A percentile compares a stretch with the other conserved stretches of the same genome.
Conservation (phyloP, 2,888 invertebrate genomes). For the Pheosia gnoma region DNA sequence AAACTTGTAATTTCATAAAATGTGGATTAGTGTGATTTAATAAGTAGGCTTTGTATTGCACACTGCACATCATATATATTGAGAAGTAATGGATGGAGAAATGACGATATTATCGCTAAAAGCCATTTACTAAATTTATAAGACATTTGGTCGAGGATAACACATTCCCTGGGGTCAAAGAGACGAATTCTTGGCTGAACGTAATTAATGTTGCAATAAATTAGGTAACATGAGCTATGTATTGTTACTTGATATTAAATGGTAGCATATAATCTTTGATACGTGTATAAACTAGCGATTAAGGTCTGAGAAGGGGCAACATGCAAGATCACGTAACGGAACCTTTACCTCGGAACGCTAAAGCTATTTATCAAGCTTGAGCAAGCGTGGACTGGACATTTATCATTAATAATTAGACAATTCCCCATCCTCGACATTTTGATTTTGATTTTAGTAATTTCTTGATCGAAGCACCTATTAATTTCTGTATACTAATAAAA, state of each 20-base stretch:
- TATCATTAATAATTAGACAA: not conserved
- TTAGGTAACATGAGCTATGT: conserved; percentile 14
- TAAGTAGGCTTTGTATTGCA: too few species aligned
- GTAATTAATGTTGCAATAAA: conserved; percentile 11
- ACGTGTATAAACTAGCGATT: conserved; percentile 23
- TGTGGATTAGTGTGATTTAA: too few species aligned
- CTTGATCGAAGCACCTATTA: too few species aligned
- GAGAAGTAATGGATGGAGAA: not conserved
- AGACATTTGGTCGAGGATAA: too few species aligned
- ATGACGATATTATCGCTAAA: not conserved
- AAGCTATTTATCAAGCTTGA: conserved; percentile 1
- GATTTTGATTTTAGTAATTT: not conserved
- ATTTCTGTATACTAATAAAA: too few species aligned
- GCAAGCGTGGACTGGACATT: not conserved
- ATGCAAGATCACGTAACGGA: conserved; percentile 24
- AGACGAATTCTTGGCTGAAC: not conserved
- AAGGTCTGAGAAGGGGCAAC: conserved; percentile 18
- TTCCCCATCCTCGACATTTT: not conserved
- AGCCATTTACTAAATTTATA: too few species aligned
- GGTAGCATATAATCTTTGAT: conserved; percentile 20
- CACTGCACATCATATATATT: too few species aligned
- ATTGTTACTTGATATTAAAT: conserved; percentile 17
- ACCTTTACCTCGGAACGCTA: not conserved
- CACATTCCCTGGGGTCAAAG: not conserved
- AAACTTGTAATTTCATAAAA: not conserved